These are phyloP conservation scores for Notocelia uddmanniana DNA, from an alignment of 2,888 invertebrate species.

Conservation along the genomic window DNA sequence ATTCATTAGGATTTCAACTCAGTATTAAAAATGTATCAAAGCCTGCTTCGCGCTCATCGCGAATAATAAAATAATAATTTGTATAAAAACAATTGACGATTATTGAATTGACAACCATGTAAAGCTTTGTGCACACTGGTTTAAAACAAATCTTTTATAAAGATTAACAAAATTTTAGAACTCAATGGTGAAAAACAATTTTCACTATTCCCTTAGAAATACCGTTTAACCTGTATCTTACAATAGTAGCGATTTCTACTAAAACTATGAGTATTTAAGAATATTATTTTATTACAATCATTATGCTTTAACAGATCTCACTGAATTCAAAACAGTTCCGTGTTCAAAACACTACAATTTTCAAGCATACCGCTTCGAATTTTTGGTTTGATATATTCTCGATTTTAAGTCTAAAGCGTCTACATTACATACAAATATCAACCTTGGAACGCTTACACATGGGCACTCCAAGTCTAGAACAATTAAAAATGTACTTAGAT, in stretches of 20 bases:
- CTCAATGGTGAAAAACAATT: conserved; percentile 25
- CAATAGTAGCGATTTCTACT: conserved; percentile 60
- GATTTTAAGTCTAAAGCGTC: conserved; percentile 68
- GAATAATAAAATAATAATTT: conserved; percentile 34
- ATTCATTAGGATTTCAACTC: not conserved
- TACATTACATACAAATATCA: conserved; percentile 62
- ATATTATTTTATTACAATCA: conserved; percentile 64
- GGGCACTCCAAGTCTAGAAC: conserved; percentile 75
- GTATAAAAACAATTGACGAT: conserved; percentile 64
- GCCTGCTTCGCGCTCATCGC: conserved; percentile 5
- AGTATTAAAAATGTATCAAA: conserved; percentile 9
- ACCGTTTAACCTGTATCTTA: conserved; percentile 49
- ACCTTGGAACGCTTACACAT: conserved; percentile 67
- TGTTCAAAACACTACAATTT: conserved; percentile 85
- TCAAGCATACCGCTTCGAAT: conserved; percentile 84
- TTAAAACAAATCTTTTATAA: conserved; percentile 25
- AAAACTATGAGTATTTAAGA: conserved; percentile 78
- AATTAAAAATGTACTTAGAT: conserved; percentile 52
- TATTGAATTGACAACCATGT: conserved; percentile 63
- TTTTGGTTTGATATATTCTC: conserved; percentile 83
- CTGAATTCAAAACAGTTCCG: conserved; percentile 72
- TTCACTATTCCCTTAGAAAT: conserved; percentile 33
- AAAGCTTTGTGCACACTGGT: conserved; percentile 46
- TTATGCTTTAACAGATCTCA: conserved; percentile 73
- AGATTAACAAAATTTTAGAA: conserved; percentile 24